Base-by-base conservation (phyloP, 2,888 invertebrate species). In the Lithophane leautieri region DNA sequence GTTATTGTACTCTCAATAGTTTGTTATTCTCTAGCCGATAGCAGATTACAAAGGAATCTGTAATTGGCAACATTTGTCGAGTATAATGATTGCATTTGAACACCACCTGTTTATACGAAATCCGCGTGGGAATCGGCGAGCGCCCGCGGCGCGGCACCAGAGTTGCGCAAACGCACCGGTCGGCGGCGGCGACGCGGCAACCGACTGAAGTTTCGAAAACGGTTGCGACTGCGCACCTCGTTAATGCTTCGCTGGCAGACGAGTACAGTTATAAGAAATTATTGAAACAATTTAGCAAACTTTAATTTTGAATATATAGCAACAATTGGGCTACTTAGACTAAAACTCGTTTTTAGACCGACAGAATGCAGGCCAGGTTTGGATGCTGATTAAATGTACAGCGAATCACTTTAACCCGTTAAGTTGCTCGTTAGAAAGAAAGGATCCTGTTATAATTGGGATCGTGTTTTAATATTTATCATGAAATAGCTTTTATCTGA, bases 61-160 rank as follows among this genome's bases (percentile, higher is more conserved):
- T 90, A 90, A 90, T 91, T 91, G 89, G 91, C 88, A 92, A 92
- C 90, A 90, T 93, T 93, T 90, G 92, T 88, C 79, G 86, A 86
- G 85, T 89, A 86, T 90, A 92, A 91, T 92, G 91, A 92, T 91
- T 92, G 91, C 91, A 91, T 91, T 91, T 90, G 91, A 92, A 90
- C 91, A 91, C 91, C 95, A 95, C 94, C 94, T 95, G 94, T 92
- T 93, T 93, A 91, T 94, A 94, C 93, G 94, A 96, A 96, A 95
- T 95, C 94, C 94, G 96, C 96, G 96, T 96, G 96, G 96, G 96
- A 96, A 96, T 93, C 92, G 90, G 88, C 89, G 87, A 90, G 89
- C 86, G 93, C 92, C 89, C 85, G 92, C 88, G 90, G 91, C 90
- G 88, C 34, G 67, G 67, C 87, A 79, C 85, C 67, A 82, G 58